phyloP scores from a whole-genome alignment of 2,888 invertebrate species.

The Cantharis lateralis region DNA sequence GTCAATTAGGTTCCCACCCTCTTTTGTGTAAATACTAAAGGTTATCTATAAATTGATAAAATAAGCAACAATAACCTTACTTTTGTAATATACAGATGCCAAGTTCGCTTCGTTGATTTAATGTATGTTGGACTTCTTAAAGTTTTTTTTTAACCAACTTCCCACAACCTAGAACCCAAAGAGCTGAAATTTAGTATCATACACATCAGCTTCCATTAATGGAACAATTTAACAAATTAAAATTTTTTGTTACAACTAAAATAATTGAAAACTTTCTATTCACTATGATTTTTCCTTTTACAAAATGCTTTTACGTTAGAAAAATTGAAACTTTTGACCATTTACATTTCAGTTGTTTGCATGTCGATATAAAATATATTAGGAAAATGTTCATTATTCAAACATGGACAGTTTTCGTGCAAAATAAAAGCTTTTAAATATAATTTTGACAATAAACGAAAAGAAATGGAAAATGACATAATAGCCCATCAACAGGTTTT shows the following conservation, averaged over 20 bases:
- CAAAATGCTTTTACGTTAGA: no score
- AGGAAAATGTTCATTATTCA: not conserved
- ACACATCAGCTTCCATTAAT: no score
- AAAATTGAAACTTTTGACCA: not conserved
- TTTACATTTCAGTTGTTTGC: not conserved
- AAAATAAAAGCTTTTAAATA: not conserved
- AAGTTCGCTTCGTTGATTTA: no score
- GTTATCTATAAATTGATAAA: not conserved
- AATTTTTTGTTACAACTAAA: no score
- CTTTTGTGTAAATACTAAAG: not conserved
- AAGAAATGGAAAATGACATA: not conserved
- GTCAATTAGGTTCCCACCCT: not conserved
- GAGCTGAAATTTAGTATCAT: no score
- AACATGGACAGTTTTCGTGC: not conserved
- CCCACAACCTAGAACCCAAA: no score
- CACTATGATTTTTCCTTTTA: no score
- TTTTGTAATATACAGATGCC: no score
- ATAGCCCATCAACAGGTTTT: constrained; percentile 3
- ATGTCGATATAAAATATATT: not conserved
- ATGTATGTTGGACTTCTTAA: no score
- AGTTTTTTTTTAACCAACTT: no score
- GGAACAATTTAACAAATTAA: no score
- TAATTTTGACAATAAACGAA: not conserved
- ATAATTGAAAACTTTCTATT: no score
- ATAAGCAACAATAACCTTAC: not conserved